These are phyloP conservation scores for Lepidonotus clava DNA, from an alignment of 2,888 invertebrate genomes.

Conservation along the genomic window DNA sequence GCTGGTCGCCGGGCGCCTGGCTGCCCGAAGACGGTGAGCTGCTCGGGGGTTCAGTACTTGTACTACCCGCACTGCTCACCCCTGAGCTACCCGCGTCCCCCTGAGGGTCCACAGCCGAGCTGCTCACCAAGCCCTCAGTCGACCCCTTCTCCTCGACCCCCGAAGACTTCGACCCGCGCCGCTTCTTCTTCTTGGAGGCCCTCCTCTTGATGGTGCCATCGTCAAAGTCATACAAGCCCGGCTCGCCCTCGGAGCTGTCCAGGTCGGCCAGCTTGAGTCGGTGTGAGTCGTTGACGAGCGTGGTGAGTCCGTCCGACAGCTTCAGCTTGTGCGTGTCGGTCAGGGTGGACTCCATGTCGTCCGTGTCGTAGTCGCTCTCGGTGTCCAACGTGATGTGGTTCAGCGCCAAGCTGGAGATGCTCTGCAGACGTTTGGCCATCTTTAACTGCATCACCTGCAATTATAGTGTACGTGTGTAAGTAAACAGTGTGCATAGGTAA, in stretches of 20 bases:
- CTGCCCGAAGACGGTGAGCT: neutral
- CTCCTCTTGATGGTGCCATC: constrained; percentile 28
- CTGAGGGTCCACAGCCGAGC: neutral
- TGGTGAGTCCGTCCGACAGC: neutral
- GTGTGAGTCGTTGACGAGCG: neutral
- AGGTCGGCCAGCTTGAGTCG: constrained; percentile 37
- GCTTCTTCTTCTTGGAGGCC: constrained; percentile 45
- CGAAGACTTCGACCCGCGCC: neutral
- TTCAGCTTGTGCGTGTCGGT: constrained; percentile 29
- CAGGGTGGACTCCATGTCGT: constrained; percentile 61
- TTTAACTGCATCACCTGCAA: constrained; percentile 77
- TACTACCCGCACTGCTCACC: constrained; percentile 34
- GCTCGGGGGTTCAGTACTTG: neutral
- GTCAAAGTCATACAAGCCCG: constrained; percentile 46
- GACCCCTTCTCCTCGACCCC: neutral
- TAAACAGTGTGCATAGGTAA: too few relatives aligned
- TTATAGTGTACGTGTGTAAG: too few relatives aligned
- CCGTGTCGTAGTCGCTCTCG: constrained; percentile 63
- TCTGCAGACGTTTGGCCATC: constrained; percentile 65
- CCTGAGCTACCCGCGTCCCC: constrained; percentile 36
- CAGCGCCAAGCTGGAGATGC: constrained; percentile 59
- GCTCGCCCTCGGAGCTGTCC: constrained; percentile 35
- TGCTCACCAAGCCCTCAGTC: neutral
- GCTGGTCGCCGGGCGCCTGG: neutral
- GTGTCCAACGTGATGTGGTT: constrained; percentile 59